Evolutionary conservation across 2,797 vertebrate genomes (phyloP), one percentile per base, ranked within the genome.

Genomic region (Rhyacichthys aspro): DNA sequence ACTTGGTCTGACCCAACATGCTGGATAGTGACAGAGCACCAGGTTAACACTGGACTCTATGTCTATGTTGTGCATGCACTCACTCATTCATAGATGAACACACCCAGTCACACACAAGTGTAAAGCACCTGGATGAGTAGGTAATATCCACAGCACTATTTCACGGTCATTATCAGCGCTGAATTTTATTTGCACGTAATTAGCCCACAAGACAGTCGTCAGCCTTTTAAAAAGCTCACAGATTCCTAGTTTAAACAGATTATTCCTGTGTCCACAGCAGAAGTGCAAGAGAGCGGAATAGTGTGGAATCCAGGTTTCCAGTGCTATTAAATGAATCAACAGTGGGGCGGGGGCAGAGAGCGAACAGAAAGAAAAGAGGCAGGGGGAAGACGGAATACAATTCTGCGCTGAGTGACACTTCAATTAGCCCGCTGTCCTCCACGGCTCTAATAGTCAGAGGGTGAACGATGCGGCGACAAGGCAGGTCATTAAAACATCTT

Each of bases 401-500:
- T 77, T 66, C 70, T 63, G 55, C 14, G 8, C 59, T 82, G 79
- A 85, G 73, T 82, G 85, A 83, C 83, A 84, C 80, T 88, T 86
- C 78, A 86, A 86, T 86, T 81, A 86, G 75, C 68, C 72, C 28
- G 54, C 63, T 44, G 56, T 76, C 74, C 59, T 63, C 66, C 52
- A 43, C 42, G 36, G 62, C 49, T 62, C 71, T 78, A 82, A 80
- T 72, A 64, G 80, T 76, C 60, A 66, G 66, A 70, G 60, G 60
- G 80, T 52, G 59, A 76, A 66, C 41, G 43, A 72, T 52, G 69
- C 49, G 59, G 68, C 62, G 72, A 76, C 59, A 76, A 72, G 70
- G 61, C 67, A 78, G 74, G 81, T 83, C 84, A 85, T 85, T 88
- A 83, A 82, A 84, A 81, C 78, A 76, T 79, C 72, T 85, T 84